Evolutionary conservation across 2,797 vertebrate genomes (phyloP), one percentile per base, ranked within the genome.

Genomic region (Cossypha caffra): DNA sequence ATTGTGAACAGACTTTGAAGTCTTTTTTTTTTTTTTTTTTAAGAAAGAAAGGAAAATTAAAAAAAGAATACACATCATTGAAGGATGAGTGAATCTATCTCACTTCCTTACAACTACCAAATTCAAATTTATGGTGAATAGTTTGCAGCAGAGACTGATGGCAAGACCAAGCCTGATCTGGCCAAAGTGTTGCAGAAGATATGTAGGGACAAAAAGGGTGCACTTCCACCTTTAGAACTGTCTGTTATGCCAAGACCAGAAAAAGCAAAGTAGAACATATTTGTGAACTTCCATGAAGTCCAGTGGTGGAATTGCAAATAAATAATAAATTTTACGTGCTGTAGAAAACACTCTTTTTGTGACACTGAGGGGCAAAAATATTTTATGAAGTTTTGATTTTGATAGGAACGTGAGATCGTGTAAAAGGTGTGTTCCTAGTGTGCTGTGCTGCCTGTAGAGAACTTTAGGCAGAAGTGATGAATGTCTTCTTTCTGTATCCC

Each of bases 401-500:
- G 64, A 24, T 61, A 57, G 21, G 31, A 88, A 24, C 73, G 18
- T 42, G 16, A 83, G 18, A 16, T 59, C 10, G 35, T 7, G 1
- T 7, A 16, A 15, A 80, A 59, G 43, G 29, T 48, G 31, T 24
- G 7, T 64, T 93, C 50, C 10, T 37, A 35, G 29, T 25, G 78
- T 80, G 12, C 33, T 71, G 28, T 71, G 33, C 38, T 77, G 15
- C 38, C 24, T 64, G 16, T 19, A 40, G 43, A 77, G 54, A 68
- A 14, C 38, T 90, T 61, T 68, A 52, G 52, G 21, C 47, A 73
- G 29, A 86, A 62, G 33, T 29, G 55, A 55, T 26, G 13, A 63
- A 84, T 28, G 16, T 62, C 26, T 81, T 38, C 54, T 71, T 95
- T 95, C n/a, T 84, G 47, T 90, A 7, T 97, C 37, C 91, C 64